These are phyloP conservation scores for Pseudorhombus dupliciocellatus DNA, from an alignment of 2,113 vertebrate species.

Conservation along the genomic window DNA sequence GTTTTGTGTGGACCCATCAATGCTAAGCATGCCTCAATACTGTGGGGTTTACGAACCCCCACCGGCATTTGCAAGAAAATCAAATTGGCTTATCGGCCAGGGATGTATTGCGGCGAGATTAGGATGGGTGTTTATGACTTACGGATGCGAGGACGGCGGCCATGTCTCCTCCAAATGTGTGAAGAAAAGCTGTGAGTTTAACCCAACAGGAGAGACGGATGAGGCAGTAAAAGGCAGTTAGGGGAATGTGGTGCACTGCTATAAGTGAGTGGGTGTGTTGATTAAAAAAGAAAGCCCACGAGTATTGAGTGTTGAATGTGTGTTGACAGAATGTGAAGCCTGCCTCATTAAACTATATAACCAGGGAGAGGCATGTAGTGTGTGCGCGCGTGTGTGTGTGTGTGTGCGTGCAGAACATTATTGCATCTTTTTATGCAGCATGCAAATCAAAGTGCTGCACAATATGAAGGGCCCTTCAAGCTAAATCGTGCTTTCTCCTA, in stretches of 20 bases:
- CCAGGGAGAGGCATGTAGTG: constrained; percentile 16
- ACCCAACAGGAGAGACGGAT: constrained; percentile 24
- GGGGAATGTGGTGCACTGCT: constrained; percentile 30
- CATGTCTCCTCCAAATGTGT: constrained; percentile 12
- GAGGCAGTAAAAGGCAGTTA: constrained; percentile 21
- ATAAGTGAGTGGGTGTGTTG: constrained; percentile 46
- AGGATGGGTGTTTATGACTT: constrained; percentile 20
- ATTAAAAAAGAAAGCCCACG: constrained; percentile 48
- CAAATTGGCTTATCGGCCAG: constrained; percentile 22
- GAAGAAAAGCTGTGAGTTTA: constrained; percentile 33
- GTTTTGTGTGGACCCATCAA: constrained; percentile 35
- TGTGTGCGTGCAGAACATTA: background rate
- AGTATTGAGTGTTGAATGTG: constrained; percentile 32
- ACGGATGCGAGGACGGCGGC: background rate
- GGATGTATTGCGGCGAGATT: background rate
- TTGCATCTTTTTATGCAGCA: background rate
- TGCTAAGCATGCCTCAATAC: constrained; percentile 52
- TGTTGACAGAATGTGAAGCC: constrained; percentile 34
- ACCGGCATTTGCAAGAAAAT: constrained; percentile 26
- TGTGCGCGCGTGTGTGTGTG: background rate
- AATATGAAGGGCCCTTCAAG: constrained; percentile 30
- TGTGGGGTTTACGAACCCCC: constrained; percentile 43
- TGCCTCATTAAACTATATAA: constrained; percentile 53
- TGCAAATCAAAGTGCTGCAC: constrained; percentile 11
- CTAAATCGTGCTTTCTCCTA: constrained; percentile 18